Conservation (phyloP, 1,140 invertebrate species). For the Bombus difficillimus region DNA sequence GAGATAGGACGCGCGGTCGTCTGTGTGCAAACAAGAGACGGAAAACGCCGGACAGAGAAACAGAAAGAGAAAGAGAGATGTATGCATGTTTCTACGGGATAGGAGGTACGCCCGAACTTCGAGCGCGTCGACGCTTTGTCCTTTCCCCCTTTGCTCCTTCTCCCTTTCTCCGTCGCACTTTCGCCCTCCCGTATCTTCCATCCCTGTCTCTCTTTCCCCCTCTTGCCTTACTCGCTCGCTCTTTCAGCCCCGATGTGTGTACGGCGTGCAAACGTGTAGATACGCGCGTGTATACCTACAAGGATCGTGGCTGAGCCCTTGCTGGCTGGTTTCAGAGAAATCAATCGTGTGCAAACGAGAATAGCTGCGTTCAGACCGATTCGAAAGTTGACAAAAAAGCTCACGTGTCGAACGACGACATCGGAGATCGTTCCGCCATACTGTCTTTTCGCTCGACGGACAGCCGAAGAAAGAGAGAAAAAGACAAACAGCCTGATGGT, state of each 20-base stretch:
- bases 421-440: not conserved
- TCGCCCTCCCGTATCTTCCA: not conserved
- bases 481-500: not conserved
- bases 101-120: constrained; percentile 43
- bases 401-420: constrained; percentile 16
- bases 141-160: constrained; percentile 30
- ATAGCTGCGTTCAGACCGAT: constrained; percentile 12
- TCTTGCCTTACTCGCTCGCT: constrained; percentile 7
- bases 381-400: constrained; percentile 39
- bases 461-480: not conserved
- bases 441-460: not conserved
- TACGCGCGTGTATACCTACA: constrained; percentile 26
- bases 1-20: constrained; percentile 10
- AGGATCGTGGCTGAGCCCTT: constrained; percentile 33
- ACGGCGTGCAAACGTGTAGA: constrained; percentile 18
- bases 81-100: constrained; percentile 42
- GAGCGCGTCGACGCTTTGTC: constrained; percentile 55
- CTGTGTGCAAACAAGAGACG: not conserved
- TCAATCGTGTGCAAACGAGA: constrained; percentile 46
- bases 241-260: constrained; percentile 29
- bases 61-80: not conserved
- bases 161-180: constrained; percentile 27
- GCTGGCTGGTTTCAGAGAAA: constrained; percentile 40
- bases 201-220: not conserved
- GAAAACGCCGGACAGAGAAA: not conserved